Evolutionary conservation across 2,797 vertebrate genomes (phyloP).

Genomic region (Gymnopithys bicolor): DNA sequence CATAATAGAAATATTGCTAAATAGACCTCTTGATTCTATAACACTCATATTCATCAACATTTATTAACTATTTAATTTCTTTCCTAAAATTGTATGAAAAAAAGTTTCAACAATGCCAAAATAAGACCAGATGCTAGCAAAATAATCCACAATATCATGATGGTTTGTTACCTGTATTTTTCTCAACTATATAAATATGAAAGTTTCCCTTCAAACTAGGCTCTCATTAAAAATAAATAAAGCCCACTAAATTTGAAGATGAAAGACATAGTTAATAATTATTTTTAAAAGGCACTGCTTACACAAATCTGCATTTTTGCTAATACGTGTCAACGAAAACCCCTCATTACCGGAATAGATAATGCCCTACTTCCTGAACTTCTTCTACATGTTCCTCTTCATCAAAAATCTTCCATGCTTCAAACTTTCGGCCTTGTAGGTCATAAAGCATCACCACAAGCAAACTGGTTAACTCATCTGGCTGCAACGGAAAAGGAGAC

Average conservation of each 20-base stretch:
- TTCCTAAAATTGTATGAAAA: background rate
- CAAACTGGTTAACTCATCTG: conserved; percentile 84
- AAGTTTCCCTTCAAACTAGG: background rate
- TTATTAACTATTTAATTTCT: background rate
- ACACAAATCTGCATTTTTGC: background rate
- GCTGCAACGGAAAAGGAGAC: conserved; percentile 72
- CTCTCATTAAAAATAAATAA: background rate
- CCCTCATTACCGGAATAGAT: conserved; percentile 78
- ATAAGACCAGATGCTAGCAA: background rate
- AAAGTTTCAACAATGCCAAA: background rate
- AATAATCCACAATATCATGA: background rate
- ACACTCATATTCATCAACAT: background rate
- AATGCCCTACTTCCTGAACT: conserved; percentile 83
- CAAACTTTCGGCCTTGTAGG: conserved; percentile 88
- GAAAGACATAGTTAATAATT: background rate
- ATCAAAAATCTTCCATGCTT: conserved; percentile 65
- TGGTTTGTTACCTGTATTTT: background rate
- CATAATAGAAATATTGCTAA: background rate
- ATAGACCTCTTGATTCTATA: background rate
- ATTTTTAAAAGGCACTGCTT: background rate
- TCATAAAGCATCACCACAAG: conserved; percentile 90
- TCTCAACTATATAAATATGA: background rate
- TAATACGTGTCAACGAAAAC: background rate
- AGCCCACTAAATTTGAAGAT: background rate
- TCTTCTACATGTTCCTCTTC: conserved; percentile 75